A percentile compares a stretch with the other conserved stretches of the same genome.
Conservation (phyloP, 2,797 vertebrate genomes). For the Clamator glandarius region DNA sequence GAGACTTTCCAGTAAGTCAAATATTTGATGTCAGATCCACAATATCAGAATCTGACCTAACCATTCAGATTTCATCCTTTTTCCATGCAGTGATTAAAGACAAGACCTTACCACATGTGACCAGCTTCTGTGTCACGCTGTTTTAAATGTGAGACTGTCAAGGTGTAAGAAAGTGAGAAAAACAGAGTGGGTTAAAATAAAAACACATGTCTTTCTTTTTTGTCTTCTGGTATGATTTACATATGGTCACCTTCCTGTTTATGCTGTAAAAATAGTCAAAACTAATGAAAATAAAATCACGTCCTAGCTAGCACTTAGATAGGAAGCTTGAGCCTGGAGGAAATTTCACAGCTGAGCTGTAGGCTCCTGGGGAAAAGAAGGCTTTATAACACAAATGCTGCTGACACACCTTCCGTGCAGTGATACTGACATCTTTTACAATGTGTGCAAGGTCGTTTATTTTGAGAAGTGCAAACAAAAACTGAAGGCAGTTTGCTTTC, state of each 20-base stretch:
- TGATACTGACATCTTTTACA: not conserved
- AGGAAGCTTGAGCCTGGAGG: constrained; percentile 7
- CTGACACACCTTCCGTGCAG: not conserved
- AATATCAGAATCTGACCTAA: not conserved
- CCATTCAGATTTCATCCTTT: not conserved
- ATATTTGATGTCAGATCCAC: not conserved
- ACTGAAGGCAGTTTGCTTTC: not conserved
- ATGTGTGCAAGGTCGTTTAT: not conserved
- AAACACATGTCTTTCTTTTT: not conserved
- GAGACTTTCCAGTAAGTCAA: not conserved
- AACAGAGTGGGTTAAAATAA: not conserved
- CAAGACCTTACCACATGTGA: not conserved
- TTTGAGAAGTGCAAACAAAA: not conserved
- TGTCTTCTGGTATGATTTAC: not conserved
- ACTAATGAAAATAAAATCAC: constrained; percentile 26
- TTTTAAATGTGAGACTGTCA: not conserved
- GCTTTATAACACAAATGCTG: not conserved
- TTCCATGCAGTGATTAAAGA: not conserved
- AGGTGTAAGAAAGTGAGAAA: constrained; percentile 2
- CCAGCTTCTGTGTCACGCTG: not conserved
- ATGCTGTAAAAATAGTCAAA: constrained; percentile 4
- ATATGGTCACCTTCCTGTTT: not conserved
- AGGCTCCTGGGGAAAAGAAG: not conserved
- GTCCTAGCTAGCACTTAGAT: constrained; percentile 5
- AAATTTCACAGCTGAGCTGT: constrained; percentile 37